Evolutionary conservation across 1,140 invertebrate species (phyloP), one percentile per base, ranked within the genome.

Genomic region (Daktulosphaira vitifoliae): DNA sequence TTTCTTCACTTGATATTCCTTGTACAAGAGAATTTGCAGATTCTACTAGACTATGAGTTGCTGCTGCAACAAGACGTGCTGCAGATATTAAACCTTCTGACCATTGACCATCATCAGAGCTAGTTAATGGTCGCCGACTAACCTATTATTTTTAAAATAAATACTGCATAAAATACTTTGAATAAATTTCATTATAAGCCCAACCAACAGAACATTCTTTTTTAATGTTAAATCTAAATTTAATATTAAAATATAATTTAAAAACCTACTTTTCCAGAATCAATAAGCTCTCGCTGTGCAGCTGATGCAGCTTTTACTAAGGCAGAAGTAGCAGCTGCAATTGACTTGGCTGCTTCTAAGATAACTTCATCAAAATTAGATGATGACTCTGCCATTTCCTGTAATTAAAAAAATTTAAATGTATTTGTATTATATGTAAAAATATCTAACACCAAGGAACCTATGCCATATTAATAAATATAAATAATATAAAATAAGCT

Each of bases 311-410:
- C 93, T 72, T 96, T 90, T 0, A 99, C 93, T 1, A 99, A 76
- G 0, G 94, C 93, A 3, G 95, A 93, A 0, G 96, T 98, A 0
- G 96, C 96, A 1, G 91, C 86, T 53, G 96, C 93, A 68, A 99
- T 98, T 0, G 93, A 96, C 78, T 98, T 97, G 11, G 95, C 95
- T 2, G 96, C 95, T 75, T 97, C 92, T 68, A 99, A 76, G 68
- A 99, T 99, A 87, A 98, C 96, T 75, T 98, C 96, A 74, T 99
- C 96, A 78, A 99, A 96, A 76, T 96, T 96, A 76, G 95, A 81
- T 66, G 82, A 89, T 75, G 97, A 92, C 74, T 95, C 92, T 3
- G 92, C 83, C 77, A 95, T 89, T 87, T 92, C 71, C n/a, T 62
- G 11, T n/a, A n/a, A n/a, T n/a, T n/a, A n/a, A n/a, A n/a, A n/a